phyloP scores from a whole-genome alignment of 2,888 invertebrate genomes.

The Dicyrtomina minuta region DNA sequence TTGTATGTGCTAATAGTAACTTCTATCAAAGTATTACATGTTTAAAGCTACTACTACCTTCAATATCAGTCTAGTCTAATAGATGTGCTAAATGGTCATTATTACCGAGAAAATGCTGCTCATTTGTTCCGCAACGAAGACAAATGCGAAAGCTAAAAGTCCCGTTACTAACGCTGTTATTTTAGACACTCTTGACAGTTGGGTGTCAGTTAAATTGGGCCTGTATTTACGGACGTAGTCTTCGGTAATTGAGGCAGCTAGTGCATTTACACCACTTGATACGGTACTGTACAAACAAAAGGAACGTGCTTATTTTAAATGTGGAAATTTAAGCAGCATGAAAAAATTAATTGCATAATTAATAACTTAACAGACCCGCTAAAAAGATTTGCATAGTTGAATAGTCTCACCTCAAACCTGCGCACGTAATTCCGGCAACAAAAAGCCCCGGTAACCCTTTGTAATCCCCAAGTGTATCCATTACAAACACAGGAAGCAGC shows the following conservation, averaged over 20 bases:
- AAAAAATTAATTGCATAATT: no score
- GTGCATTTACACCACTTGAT: conserved; percentile 89
- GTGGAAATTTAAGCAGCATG: no score
- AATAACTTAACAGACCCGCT: no score
- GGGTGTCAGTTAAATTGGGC: conserved; percentile 55
- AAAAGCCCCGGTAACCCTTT: conserved; percentile 67
- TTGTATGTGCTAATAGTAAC: no score
- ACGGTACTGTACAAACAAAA: conserved; percentile 81
- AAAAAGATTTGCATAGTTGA: no score
- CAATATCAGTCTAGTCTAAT: no score
- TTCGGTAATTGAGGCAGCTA: conserved; percentile 86
- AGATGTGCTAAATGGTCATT: no score
- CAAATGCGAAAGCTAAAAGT: conserved; percentile 72
- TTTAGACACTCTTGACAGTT: conserved; percentile 72
- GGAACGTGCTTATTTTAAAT: not conserved
- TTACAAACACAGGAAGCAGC: conserved; percentile 79
- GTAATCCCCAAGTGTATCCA: conserved; percentile 73
- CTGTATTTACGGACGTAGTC: conserved; percentile 66
- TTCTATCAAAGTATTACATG: no score
- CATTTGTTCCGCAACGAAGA: conserved; percentile 83
- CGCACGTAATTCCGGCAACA: conserved; percentile 47
- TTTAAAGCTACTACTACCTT: no score
- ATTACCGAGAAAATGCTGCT: conserved; percentile 52
- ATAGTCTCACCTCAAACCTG: conserved; percentile 46
- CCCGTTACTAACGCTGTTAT: conserved; percentile 71